These are phyloP conservation scores for Mercenaria mercenaria DNA, from an alignment of 1,140 invertebrate species.

Conservation along the genomic window DNA sequence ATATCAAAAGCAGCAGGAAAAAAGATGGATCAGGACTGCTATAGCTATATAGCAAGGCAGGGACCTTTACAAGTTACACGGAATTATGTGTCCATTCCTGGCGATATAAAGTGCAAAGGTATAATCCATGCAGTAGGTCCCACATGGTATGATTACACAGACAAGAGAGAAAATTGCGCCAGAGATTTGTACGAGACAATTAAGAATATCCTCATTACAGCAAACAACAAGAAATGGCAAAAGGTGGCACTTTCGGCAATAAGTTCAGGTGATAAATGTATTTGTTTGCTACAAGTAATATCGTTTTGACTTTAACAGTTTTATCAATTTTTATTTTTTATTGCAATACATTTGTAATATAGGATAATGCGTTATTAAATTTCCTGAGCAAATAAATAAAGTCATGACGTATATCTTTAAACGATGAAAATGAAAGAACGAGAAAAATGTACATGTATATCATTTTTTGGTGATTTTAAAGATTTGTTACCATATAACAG, in stretches of 20 bases:
- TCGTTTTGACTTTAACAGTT: no score
- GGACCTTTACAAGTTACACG: constrained; percentile 20
- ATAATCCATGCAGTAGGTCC: constrained; percentile 72
- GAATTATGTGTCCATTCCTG: constrained; percentile 58
- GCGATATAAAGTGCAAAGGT: constrained; percentile 60
- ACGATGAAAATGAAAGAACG: no score
- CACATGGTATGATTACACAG: constrained; percentile 45
- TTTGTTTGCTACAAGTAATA: no score
- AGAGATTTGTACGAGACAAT: constrained; percentile 60
- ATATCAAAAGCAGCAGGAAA: constrained; percentile 73
- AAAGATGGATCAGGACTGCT: constrained; percentile 64
- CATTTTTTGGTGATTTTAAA: no score
- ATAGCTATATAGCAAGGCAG: constrained; percentile 30
- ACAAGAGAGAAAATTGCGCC: constrained; percentile 25
- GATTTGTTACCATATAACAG: no score
- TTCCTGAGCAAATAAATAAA: no score
- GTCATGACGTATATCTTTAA: no score
- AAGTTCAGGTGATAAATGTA: constrained; percentile 61
- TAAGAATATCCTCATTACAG: constrained; percentile 31
- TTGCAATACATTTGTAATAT: no score
- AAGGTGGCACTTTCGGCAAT: constrained; percentile 63
- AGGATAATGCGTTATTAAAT: no score
- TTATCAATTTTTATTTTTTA: no score
- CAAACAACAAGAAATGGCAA: not conserved
- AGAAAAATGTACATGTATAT: no score